phyloP scores from a whole-genome alignment of 1,140 invertebrate species.

The Eriocheir sinensis region DNA sequence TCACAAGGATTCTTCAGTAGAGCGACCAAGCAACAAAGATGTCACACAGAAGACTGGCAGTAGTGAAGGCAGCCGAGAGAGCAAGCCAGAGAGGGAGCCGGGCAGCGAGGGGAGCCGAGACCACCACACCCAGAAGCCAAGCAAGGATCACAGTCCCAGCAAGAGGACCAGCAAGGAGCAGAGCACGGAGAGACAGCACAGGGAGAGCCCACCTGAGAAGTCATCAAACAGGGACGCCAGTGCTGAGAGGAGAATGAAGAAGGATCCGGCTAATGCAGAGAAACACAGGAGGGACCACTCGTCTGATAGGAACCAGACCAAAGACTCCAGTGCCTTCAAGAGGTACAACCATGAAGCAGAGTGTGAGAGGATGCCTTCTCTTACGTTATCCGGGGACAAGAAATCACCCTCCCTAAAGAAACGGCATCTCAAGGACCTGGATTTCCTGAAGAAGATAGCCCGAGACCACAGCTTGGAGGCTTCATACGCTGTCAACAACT shows the following conservation, averaged over 20 bases:
- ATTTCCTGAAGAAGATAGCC: conserved; percentile 53
- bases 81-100: conserved; percentile 25
- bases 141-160: conserved; percentile 31
- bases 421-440: conserved; percentile 27
- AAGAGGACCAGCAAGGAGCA: too few relatives aligned
- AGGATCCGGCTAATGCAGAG: conserved; percentile 17
- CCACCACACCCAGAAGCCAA: neutral
- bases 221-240: neutral
- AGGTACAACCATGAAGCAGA: conserved; percentile 33
- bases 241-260: conserved; percentile 40
- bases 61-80: conserved; percentile 29
- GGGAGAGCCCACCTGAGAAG: conserved; percentile 27
- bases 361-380: neutral
- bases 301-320: neutral
- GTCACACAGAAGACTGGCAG: conserved; percentile 4
- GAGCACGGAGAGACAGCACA: neutral
- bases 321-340: neutral
- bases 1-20: neutral
- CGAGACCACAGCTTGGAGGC: conserved; percentile 38
- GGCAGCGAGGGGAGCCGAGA: neutral
- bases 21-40: conserved; percentile 33
- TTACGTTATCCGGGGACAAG: neutral
- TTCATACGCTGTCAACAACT: conserved; percentile 16
- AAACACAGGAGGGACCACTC: neutral
- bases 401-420: conserved; percentile 33